Conservation (phyloP, 2,888 invertebrate genomes). For the Ochropleura plecta region DNA sequence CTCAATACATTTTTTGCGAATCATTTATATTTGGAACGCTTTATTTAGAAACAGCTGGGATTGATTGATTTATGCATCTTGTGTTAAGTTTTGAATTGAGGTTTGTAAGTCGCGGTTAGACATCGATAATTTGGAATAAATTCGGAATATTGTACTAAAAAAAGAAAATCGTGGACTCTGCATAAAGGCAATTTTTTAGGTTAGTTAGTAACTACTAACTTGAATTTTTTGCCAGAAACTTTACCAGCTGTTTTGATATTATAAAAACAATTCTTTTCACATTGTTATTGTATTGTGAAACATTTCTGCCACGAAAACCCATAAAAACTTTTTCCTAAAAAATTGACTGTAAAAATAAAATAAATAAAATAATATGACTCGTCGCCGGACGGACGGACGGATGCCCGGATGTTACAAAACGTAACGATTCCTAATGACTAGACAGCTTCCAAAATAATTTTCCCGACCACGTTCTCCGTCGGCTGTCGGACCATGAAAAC, state of each 20-base stretch:
- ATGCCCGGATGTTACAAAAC: slow-evolving; percentile 65
- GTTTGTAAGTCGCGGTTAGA: slow-evolving; percentile 17
- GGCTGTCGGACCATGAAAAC: slow-evolving; percentile 35
- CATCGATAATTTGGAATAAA: background rate
- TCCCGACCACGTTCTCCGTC: slow-evolving; percentile 10
- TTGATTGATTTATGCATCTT: slow-evolving; percentile 41
- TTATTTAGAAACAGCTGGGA: slow-evolving; percentile 45
- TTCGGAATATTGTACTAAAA: background rate
- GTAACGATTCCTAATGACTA: slow-evolving; percentile 62
- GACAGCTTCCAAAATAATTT: slow-evolving; percentile 59
- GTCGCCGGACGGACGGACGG: slow-evolving; percentile 48
- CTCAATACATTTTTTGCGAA: slow-evolving; percentile 47
- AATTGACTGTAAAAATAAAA: slow-evolving; percentile 33
- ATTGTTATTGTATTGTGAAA: slow-evolving; percentile 14
- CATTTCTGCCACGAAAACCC: background rate
- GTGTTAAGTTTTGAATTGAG: slow-evolving; percentile 33
- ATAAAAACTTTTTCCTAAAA: slow-evolving; percentile 33
- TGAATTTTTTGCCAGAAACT: background rate
- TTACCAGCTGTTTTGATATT: background rate
- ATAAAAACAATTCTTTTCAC: background rate
- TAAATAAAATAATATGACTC: slow-evolving; percentile 27
- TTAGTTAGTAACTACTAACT: background rate
- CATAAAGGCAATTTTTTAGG: background rate
- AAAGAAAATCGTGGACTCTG: background rate
- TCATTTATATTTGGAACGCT: slow-evolving; percentile 50